phyloP scores from a whole-genome alignment of 2,113 vertebrate species.

The Sturnus vulgaris region DNA sequence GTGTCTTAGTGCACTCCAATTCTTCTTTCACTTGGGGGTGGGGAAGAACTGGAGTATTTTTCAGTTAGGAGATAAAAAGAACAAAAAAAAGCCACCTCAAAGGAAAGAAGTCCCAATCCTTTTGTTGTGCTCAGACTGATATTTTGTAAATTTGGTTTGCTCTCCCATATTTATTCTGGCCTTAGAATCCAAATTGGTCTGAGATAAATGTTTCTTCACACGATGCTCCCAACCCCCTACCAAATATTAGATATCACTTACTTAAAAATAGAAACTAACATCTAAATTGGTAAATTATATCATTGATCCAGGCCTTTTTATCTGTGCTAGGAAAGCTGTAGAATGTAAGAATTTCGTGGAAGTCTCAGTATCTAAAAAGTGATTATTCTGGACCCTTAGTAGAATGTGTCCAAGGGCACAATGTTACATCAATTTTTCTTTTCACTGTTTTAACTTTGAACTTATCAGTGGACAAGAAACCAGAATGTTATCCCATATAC shows the following conservation, averaged over 20 bases:
- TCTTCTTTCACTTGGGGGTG: conserved; percentile 15
- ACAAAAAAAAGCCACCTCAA: background rate
- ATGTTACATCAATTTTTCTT: background rate
- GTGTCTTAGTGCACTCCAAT: background rate
- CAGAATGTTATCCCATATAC: background rate
- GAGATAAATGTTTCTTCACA: background rate
- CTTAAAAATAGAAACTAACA: conserved; percentile 30
- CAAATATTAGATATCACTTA: background rate
- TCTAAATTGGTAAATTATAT: background rate
- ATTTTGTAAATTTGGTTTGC: background rate
- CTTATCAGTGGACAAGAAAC: background rate
- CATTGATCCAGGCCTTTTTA: conserved; percentile 1
- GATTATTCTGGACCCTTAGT: background rate
- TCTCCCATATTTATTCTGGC: background rate
- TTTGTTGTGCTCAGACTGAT: conserved; percentile 15
- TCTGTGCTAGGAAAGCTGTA: background rate
- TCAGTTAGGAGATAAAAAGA: background rate
- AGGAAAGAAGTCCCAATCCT: background rate
- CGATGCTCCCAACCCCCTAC: background rate
- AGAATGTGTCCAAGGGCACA: background rate
- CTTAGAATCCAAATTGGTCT: background rate
- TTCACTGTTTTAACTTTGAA: background rate
- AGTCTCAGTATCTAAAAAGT: background rate
- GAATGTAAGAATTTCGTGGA: background rate
- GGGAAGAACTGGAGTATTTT: background rate